Percentiles rank a stretch among this genome's conserved stretches.
These are phyloP conservation scores for Callithrix jacchus DNA, from an alignment of 2,113 vertebrate genomes.

Conservation along the genomic window DNA sequence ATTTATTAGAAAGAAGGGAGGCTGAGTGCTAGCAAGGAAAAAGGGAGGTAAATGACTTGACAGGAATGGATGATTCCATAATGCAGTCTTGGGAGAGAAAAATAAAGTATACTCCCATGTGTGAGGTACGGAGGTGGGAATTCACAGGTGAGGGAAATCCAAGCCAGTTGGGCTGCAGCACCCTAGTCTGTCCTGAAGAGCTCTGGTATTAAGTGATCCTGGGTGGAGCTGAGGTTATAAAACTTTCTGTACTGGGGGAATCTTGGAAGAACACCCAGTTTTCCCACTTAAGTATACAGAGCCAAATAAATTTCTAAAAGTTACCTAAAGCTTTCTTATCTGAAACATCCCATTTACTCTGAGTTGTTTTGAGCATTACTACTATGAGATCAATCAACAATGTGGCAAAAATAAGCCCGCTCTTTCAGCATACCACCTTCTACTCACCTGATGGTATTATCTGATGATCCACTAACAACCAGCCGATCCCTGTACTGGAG, in stretches of 20 bases:
- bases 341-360: background rate
- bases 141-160: background rate
- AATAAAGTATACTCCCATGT: background rate
- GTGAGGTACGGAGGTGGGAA: background rate
- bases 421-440: accelerated
- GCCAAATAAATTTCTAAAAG: background rate
- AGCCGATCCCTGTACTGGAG: conserved; percentile 97
- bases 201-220: background rate
- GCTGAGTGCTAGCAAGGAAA: background rate
- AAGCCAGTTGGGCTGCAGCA: accelerated
- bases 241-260: no score
- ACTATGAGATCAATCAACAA: background rate
- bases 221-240: background rate
- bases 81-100: background rate
- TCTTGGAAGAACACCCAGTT: background rate
- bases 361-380: background rate
- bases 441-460: conserved; percentile 96
- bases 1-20: conserved; percentile 22
- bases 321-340: background rate
- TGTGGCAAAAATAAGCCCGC: background rate
- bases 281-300: background rate
- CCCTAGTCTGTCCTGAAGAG: background rate
- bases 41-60: background rate
- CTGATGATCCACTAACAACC: conserved; percentile 97
- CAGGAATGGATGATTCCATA: background rate